A percentile compares a stretch with the other conserved stretches of the same genome.
phyloP scores from a whole-genome alignment of 2,113 vertebrate genomes.

The Cyprinus carpio region DNA sequence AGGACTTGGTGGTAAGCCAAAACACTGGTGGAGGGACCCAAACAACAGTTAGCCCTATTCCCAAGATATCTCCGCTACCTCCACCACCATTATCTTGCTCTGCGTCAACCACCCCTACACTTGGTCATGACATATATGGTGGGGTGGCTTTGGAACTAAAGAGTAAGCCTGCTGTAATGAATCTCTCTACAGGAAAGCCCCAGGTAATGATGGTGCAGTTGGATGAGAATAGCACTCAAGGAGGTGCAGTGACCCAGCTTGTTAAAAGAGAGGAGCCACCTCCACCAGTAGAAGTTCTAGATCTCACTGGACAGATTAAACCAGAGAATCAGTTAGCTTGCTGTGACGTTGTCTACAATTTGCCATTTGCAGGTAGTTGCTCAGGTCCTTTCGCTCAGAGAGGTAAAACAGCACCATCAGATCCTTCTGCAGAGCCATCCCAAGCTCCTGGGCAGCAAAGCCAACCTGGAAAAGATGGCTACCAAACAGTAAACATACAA shows the following conservation, averaged over 20 bases:
- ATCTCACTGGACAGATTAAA: slow-evolving; percentile 89
- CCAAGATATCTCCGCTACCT: slow-evolving; percentile 77
- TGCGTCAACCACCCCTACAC: slow-evolving; percentile 61
- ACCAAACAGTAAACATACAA: slow-evolving; percentile 68
- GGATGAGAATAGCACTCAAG: slow-evolving; percentile 79
- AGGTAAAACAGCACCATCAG: slow-evolving; percentile 81
- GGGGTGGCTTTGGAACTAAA: slow-evolving; percentile 85
- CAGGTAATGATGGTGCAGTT: slow-evolving; percentile 95
- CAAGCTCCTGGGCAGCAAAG: slow-evolving; percentile 67
- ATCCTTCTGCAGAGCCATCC: slow-evolving; percentile 58
- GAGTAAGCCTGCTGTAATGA: slow-evolving; percentile 80
- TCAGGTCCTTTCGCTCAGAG: slow-evolving; percentile 84
- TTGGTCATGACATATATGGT: slow-evolving; percentile 78
- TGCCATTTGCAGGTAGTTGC: slow-evolving; percentile 92
- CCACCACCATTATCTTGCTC: slow-evolving; percentile 72
- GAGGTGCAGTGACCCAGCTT: slow-evolving; percentile 83
- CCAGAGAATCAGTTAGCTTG: slow-evolving; percentile 91
- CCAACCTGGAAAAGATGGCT: slow-evolving; percentile 74
- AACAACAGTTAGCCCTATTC: slow-evolving; percentile 73
- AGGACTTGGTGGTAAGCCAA: slow-evolving; percentile 85
- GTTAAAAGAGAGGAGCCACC: slow-evolving; percentile 80
- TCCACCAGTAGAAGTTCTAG: slow-evolving; percentile 79
- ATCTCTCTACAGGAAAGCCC: slow-evolving; percentile 82
- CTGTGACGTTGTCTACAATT: slow-evolving; percentile 96
- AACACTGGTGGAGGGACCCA: slow-evolving; percentile 71